Percentiles rank a stretch among this genome's conserved stretches.
phyloP scores from a whole-genome alignment of 2,888 invertebrate genomes.

The Lamellibrachia satsuma region DNA sequence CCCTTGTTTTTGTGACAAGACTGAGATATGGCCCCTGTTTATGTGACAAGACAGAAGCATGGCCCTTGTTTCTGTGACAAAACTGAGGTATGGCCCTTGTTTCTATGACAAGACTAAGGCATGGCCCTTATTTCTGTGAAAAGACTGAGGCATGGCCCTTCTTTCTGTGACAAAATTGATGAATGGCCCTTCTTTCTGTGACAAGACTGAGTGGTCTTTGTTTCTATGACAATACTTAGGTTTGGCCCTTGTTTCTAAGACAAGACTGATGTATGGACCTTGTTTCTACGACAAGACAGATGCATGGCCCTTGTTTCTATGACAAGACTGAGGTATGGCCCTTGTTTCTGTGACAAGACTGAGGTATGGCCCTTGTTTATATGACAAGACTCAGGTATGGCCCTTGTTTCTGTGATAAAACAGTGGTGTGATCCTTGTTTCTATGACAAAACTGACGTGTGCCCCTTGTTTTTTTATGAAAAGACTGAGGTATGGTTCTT shows the following conservation, averaged over 20 bases:
- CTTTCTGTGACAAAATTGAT: neutral
- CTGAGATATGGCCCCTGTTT: neutral
- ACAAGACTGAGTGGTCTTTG: neutral
- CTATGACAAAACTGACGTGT: neutral
- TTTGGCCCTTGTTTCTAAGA: neutral
- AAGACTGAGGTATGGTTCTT: neutral
- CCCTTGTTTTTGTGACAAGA: neutral
- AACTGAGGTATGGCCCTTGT: neutral
- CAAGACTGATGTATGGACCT: neutral
- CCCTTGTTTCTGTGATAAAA: neutral
- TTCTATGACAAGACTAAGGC: neutral
- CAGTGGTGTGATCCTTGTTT: neutral
- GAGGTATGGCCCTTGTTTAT: neutral
- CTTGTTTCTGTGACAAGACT: neutral
- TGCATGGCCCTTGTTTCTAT: neutral
- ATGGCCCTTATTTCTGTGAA: neutral
- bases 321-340: neutral
- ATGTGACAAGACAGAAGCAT: neutral
- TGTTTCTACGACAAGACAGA: neutral
- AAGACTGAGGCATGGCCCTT: neutral
- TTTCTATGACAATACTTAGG: neutral
- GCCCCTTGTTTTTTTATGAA: neutral
- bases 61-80: neutral
- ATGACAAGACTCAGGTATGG: neutral
- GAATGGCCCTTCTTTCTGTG: neutral